Percentiles rank a stretch among this genome's conserved stretches.
Evolutionary conservation across 2,113 vertebrate genomes (phyloP).

Genomic region (Austrofundulus limnaeus): DNA sequence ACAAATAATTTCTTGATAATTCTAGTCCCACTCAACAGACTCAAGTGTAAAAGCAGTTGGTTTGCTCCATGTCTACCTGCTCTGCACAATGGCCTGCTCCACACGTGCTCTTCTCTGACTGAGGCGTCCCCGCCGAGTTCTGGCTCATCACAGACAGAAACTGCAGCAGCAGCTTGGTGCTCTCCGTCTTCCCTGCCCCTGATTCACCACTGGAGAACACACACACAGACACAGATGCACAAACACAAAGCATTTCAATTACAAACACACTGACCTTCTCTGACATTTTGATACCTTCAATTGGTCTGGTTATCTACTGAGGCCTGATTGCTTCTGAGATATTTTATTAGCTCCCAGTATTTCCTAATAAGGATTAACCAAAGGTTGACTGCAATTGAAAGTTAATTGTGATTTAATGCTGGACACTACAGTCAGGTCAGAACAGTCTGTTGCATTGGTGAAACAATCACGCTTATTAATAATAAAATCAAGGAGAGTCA

Average conservation of each 20-base stretch:
- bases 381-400: constrained; percentile 32
- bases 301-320: constrained; percentile 19
- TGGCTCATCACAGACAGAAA: constrained; percentile 93
- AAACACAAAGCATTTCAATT: constrained; percentile 36
- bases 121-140: constrained; percentile 78
- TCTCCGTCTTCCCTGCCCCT: constrained; percentile 92
- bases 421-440: not conserved
- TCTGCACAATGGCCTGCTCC: constrained; percentile 91
- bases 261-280: constrained; percentile 56
- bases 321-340: constrained; percentile 32
- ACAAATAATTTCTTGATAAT: too few species aligned
- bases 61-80: constrained; percentile 79
- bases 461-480: not conserved
- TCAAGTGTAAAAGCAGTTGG: not conserved
- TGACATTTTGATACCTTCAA: constrained; percentile 52
- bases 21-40: fast-evolving
- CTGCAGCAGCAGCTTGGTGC: constrained; percentile 89
- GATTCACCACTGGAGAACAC: constrained; percentile 85
- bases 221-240: constrained; percentile 24
- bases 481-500: not conserved
- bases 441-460: not conserved
- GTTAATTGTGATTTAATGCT: constrained; percentile 8
- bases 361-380: constrained; percentile 17
- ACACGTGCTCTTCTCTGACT: constrained; percentile 83
- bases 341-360: constrained; percentile 28